Percentiles rank a stretch among this genome's conserved stretches.
These are phyloP conservation scores for Meriones psammophilus DNA, from an alignment of 2,797 vertebrate genomes.

Conservation along the genomic window DNA sequence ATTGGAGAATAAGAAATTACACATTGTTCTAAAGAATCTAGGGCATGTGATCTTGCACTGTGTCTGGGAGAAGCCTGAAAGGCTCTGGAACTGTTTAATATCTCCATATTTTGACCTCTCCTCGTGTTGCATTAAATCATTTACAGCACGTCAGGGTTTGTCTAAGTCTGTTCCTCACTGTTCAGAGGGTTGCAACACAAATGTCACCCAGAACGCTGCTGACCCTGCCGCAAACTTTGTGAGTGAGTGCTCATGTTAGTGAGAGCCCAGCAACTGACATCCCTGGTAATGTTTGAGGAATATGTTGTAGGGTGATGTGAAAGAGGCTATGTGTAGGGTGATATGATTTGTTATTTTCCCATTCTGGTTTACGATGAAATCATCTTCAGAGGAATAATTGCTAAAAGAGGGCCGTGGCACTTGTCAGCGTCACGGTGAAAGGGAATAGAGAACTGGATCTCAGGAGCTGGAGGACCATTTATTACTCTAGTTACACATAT, in stretches of 20 bases:
- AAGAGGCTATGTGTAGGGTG: not conserved
- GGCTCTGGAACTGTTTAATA: not conserved
- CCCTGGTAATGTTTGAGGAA: not conserved
- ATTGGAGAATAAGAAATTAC: not conserved
- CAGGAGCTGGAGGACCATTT: not conserved
- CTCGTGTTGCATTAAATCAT: not conserved
- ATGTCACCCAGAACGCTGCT: not conserved
- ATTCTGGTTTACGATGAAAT: not conserved
- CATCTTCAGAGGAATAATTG: not conserved
- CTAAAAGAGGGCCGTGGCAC: not conserved
- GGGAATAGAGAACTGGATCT: not conserved
- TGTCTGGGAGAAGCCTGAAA: not conserved
- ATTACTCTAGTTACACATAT: not conserved
- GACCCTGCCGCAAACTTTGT: not conserved
- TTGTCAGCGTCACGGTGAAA: not conserved
- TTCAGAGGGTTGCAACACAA: not conserved
- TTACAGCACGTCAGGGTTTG: not conserved
- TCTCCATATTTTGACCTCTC: not conserved
- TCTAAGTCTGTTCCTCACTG: not conserved
- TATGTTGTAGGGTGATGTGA: not conserved
- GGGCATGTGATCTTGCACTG: not conserved
- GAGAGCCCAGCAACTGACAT: not conserved
- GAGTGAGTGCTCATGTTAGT: not conserved
- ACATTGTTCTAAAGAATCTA: not conserved
- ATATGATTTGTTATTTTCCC: not conserved